Conservation (phyloP, 2,888 invertebrate genomes). For the Thera obeliscata region DNA sequence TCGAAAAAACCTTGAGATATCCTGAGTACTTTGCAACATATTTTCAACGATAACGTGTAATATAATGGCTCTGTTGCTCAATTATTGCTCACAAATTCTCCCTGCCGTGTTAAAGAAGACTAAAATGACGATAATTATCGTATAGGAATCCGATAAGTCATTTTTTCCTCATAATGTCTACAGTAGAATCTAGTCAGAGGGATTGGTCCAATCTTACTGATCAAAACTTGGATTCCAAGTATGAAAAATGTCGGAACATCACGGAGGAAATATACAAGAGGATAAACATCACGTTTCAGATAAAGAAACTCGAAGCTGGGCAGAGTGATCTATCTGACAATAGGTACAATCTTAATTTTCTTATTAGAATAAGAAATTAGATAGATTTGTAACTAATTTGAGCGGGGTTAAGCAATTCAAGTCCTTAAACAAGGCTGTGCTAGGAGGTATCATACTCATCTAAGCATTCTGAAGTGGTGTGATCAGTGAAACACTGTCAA, state of each 20-base stretch:
- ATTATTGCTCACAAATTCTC: constrained; percentile 50
- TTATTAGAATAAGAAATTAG: neutral
- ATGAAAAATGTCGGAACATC: constrained; percentile 78
- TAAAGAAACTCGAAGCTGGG: constrained; percentile 69
- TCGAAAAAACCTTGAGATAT: constrained; percentile 36
- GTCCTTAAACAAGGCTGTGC: too few species aligned
- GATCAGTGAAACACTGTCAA: too few species aligned
- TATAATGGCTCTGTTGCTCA: constrained; percentile 61
- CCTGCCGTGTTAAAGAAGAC: constrained; percentile 45
- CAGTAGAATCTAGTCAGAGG: constrained; percentile 59
- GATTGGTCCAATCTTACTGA: constrained; percentile 59
- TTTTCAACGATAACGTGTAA: constrained; percentile 41
- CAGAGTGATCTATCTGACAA: constrained; percentile 71
- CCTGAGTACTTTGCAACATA: constrained; percentile 42
- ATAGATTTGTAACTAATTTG: neutral
- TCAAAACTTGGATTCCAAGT: constrained; percentile 64
- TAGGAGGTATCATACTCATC: too few species aligned
- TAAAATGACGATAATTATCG: constrained; percentile 52
- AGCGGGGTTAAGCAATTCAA: neutral
- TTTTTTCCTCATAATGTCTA: constrained; percentile 63
- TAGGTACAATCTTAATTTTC: constrained; percentile 54
- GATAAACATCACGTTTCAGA: constrained; percentile 79
- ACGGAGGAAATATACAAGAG: constrained; percentile 80
- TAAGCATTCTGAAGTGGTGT: too few species aligned
- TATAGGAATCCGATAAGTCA: constrained; percentile 58